Percentiles rank a stretch among this genome's conserved stretches.
Evolutionary conservation across 1,140 invertebrate species (phyloP).

Genomic region (Micrasema longulum): DNA sequence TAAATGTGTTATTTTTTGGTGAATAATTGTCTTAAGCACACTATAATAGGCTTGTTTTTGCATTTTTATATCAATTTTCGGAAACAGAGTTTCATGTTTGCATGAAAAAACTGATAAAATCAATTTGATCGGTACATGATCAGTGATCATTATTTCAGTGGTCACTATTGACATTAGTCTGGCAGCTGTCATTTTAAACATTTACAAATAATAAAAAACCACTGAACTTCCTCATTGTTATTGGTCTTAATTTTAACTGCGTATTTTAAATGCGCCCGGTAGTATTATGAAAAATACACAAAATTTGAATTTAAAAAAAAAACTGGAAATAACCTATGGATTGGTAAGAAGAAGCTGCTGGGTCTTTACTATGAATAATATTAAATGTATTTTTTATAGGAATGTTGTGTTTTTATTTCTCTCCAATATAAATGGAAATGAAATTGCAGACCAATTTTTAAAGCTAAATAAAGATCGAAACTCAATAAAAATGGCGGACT

Average conservation of each 20-base stretch:
- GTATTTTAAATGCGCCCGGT: background rate
- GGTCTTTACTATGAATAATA: background rate
- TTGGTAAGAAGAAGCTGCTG: background rate
- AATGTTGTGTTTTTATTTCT: constrained; percentile 89
- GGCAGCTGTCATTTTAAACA: background rate
- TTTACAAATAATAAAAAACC: too few relatives aligned
- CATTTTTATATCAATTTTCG: too few relatives aligned
- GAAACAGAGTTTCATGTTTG: too few relatives aligned
- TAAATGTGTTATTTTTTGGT: too few relatives aligned
- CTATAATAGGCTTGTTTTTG: too few relatives aligned
- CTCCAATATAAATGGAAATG: constrained; percentile 83
- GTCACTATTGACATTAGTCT: too few relatives aligned
- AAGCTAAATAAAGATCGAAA: constrained; percentile 73
- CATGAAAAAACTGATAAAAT: too few relatives aligned
- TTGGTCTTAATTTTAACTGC: background rate
- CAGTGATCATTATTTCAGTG: too few relatives aligned
- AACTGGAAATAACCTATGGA: background rate
- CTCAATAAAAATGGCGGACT: constrained; percentile 76
- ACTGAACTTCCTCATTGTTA: too few relatives aligned
- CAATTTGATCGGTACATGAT: too few relatives aligned
- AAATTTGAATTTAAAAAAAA: background rate
- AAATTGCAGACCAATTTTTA: constrained; percentile 75
- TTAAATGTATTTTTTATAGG: constrained; percentile 57
- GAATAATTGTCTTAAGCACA: too few relatives aligned
- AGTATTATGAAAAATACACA: background rate